phyloP scores from a whole-genome alignment of 2,888 invertebrate genomes.

The Meteorus cinctellus region DNA sequence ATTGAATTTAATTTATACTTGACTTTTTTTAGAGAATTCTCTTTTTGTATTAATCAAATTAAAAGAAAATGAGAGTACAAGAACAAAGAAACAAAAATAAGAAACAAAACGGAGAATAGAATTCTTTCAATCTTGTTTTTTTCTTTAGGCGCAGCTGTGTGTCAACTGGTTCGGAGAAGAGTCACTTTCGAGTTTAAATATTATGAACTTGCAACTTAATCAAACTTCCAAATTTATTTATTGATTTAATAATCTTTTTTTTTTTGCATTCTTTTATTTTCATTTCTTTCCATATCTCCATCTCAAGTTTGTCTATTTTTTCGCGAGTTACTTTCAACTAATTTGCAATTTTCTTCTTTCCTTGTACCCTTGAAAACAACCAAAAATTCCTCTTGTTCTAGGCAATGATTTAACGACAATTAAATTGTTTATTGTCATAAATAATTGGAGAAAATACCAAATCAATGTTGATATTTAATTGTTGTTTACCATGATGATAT shows the following conservation, averaged over 20 bases:
- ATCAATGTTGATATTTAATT: conserved; percentile 55
- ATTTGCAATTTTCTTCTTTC: neutral
- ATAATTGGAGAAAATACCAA: conserved; percentile 8
- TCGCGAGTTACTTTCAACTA: neutral
- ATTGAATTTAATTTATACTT: conserved; percentile 25
- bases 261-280: conserved; percentile 3
- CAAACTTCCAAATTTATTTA: conserved; percentile 33
- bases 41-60: conserved; percentile 45
- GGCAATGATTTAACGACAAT: conserved; percentile 7
- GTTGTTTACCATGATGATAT: conserved; percentile 53
- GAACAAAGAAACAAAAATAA: conserved; percentile 38
- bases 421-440: conserved; percentile 7
- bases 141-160: conserved; percentile 72
- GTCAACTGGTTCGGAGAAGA: conserved; percentile 62
- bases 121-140: conserved; percentile 56
- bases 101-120: conserved; percentile 57
- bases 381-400: neutral
- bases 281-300: neutral
- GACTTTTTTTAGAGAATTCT: conserved; percentile 2
- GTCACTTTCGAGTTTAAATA: neutral
- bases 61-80: conserved; percentile 42
- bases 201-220: conserved; percentile 52
- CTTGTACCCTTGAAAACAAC: neutral
- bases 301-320: neutral
- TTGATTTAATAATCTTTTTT: neutral